A percentile compares a stretch with the other conserved stretches of the same genome.
These are phyloP conservation scores for Malurus cyaneus DNA, from an alignment of 2,113 vertebrate genomes.

Conservation along the genomic window DNA sequence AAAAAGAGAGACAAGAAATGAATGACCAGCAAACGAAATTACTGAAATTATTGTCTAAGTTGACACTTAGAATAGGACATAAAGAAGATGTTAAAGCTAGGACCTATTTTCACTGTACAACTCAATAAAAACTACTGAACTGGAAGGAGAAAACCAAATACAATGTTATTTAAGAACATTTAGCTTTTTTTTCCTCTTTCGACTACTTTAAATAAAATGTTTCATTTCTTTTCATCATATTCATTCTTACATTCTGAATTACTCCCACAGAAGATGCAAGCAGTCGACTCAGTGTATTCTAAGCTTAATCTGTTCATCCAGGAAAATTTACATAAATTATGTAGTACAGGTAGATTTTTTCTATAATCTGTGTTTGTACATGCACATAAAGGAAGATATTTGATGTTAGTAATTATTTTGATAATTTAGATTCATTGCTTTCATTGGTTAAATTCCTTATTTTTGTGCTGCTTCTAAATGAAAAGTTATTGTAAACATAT, in stretches of 20 bases:
- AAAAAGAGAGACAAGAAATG: background rate
- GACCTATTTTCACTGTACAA: background rate
- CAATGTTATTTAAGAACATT: background rate
- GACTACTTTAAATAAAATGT: constrained; percentile 12
- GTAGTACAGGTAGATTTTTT: constrained; percentile 24
- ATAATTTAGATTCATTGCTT: constrained; percentile 34
- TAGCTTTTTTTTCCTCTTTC: constrained; percentile 18
- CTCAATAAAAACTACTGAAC: constrained; percentile 6
- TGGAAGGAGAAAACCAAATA: background rate
- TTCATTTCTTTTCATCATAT: background rate
- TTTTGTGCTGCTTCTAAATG: constrained; percentile 37
- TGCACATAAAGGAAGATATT: background rate
- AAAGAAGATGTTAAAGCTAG: background rate
- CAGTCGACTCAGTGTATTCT: constrained; percentile 21
- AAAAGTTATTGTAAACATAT: constrained; percentile 22
- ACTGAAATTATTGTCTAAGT: background rate
- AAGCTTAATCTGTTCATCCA: constrained; percentile 28
- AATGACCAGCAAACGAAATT: background rate
- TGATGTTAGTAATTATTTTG: constrained; percentile 43
- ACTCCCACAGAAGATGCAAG: background rate
- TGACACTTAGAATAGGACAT: background rate
- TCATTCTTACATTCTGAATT: constrained; percentile 12
- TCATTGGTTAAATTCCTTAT: constrained; percentile 25
- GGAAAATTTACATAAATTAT: constrained; percentile 4
- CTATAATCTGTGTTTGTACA: constrained; percentile 23